A percentile compares a stretch with the other conserved stretches of the same genome.
phyloP scores from a whole-genome alignment of 1,140 invertebrate species.

The Pogonomyrmex barbatus region DNA sequence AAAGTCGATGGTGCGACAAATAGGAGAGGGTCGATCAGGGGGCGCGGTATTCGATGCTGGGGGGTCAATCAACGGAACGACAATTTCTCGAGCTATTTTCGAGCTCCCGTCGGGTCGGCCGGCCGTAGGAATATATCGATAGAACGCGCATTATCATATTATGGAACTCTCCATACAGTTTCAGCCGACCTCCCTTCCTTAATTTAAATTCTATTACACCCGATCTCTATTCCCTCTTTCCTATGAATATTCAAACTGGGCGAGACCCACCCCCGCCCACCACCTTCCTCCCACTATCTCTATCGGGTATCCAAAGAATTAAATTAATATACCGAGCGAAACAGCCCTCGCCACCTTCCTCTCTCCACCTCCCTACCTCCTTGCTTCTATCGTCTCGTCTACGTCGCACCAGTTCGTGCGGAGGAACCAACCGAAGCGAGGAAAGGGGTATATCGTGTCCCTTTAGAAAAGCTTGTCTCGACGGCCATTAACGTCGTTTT shows the following conservation, averaged over 20 bases:
- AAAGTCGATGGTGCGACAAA: slow-evolving; percentile 55
- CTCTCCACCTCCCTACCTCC: background rate
- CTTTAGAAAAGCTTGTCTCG: slow-evolving; percentile 78
- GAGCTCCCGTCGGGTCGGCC: slow-evolving; percentile 64
- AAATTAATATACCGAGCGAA: slow-evolving; percentile 85
- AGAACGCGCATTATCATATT: slow-evolving; percentile 79
- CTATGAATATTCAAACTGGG: slow-evolving; percentile 85
- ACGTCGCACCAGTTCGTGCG: slow-evolving; percentile 52
- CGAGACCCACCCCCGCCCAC: slow-evolving; percentile 69
- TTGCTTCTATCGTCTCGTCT: slow-evolving; percentile 59
- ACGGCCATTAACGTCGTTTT: slow-evolving; percentile 80
- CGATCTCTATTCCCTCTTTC: slow-evolving; percentile 85
- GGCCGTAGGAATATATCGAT: slow-evolving; percentile 78
- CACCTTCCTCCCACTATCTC: slow-evolving; percentile 79
- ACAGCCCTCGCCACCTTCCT: slow-evolving; percentile 75
- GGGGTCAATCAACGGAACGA: slow-evolving; percentile 75
- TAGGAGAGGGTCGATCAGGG: slow-evolving; percentile 41
- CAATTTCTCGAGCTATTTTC: slow-evolving; percentile 76
- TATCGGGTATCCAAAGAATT: slow-evolving; percentile 86
- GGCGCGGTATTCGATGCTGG: slow-evolving; percentile 33
- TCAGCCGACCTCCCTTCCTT: slow-evolving; percentile 80
- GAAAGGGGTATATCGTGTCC: slow-evolving; percentile 55
- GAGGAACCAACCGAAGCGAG: slow-evolving; percentile 26
- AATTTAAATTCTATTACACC: slow-evolving; percentile 86
- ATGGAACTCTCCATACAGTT: slow-evolving; percentile 80